phyloP scores from a whole-genome alignment of 2,113 vertebrate genomes.

The Grammomys dolichurus region DNA sequence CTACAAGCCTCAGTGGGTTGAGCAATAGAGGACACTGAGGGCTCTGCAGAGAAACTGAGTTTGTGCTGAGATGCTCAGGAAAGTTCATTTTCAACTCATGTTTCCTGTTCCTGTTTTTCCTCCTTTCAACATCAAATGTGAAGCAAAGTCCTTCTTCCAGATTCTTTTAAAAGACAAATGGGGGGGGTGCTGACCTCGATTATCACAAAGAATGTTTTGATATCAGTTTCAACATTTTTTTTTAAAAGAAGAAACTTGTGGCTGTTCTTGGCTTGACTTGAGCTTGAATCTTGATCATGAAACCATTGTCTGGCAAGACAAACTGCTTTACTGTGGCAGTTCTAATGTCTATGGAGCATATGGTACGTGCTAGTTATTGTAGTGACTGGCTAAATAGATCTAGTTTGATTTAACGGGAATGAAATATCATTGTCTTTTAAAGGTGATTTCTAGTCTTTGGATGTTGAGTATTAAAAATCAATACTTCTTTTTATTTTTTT shows the following conservation, averaged over 20 bases:
- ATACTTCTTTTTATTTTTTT: not conserved
- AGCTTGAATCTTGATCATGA: not conserved
- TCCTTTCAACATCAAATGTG: conserved; percentile 43
- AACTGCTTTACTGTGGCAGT: not conserved
- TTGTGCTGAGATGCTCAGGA: not conserved
- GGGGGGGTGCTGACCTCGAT: not conserved
- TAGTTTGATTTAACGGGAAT: not conserved
- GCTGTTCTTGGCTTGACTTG: not conserved
- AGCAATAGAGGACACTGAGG: not conserved
- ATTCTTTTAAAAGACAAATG: conserved; percentile 37
- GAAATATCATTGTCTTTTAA: not conserved
- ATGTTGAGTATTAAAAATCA: not conserved
- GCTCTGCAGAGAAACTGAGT: not conserved
- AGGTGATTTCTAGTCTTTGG: conserved; percentile 1
- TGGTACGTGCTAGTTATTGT: not conserved
- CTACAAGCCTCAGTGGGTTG: not conserved
- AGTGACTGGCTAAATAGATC: not conserved
- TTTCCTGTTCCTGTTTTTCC: conserved; percentile 34
- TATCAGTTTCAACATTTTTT: conserved; percentile 57
- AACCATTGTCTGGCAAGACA: not conserved
- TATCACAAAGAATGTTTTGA: conserved; percentile 52
- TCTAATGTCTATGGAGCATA: not conserved
- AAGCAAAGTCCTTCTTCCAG: conserved; percentile 53
- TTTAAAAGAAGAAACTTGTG: conserved; percentile 51
- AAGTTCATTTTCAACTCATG: conserved; percentile 21